Base-by-base conservation (phyloP, 35 echinoderm and acorn worm species). In the Chiridota heheva region DNA sequence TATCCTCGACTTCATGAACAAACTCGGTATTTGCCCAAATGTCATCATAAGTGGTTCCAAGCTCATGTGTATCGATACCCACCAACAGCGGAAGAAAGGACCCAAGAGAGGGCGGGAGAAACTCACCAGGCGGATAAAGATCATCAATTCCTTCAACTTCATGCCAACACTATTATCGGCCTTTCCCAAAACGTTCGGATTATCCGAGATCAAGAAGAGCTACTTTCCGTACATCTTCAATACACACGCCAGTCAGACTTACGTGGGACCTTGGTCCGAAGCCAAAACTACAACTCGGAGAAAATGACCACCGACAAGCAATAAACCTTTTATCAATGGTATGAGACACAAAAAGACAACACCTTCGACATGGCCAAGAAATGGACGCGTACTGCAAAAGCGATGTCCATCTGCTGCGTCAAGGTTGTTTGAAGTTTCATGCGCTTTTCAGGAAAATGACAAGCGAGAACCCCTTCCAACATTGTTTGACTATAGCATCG, bases 151-250 rank as follows among this genome's bases (percentile, higher is more conserved):
- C 1, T 35, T 70, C 24, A 65, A 62, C 31, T 81, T 81, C 4
- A 35, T 81, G 44, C 78, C 60, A 1, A 84, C 72, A 51, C 34
- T 67, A 6, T 56, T 88, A 71, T 43, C 85, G 6, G 72, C 73
- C 29, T 39, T 88, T 26, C 85, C 85, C 12, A 88, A 88, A 71
- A 70, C 85, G 20, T 88, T 81, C 51, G 85, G 85, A 4, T 34
- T 89, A 2, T 27, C 60, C 30, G 86, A 82, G 18, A 26, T 89
- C 1, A 89, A 82, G 25, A 89, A 89, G 40, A 78, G 77, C 10
- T 82, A 70, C 42, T 89, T 89, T 72, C 86, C 86, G 5, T 78
- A 89, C 82, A 25, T 60, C 1, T 89, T 89, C 36, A 89, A 89
- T 38, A 74, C 32, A 26, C 18, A 20, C 18, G 67, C 58, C 38